Conservation (phyloP, 2,888 invertebrate species). For the Euplexia lucipara region DNA sequence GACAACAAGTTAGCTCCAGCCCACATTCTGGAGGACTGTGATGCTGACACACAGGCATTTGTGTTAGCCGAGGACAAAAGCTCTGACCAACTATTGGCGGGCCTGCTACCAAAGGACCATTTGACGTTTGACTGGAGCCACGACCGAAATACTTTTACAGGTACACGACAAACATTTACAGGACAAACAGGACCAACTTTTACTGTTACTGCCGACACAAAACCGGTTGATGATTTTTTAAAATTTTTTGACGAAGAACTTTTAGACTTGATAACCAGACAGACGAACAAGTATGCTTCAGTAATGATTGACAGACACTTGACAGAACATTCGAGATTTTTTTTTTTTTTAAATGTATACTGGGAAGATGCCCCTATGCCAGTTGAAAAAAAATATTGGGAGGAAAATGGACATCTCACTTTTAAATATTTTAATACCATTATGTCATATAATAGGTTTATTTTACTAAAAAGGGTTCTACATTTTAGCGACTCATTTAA, state of each 20-base stretch:
- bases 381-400: not conserved
- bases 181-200: conserved; percentile 32
- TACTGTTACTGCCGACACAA: conserved; percentile 8
- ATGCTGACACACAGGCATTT: conserved; percentile 20
- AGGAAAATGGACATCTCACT: not conserved
- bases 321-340: not conserved
- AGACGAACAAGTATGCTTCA: not conserved
- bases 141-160: conserved; percentile 16
- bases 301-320: not conserved
- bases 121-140: conserved; percentile 33
- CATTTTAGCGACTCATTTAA: not conserved
- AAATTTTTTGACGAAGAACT: not conserved
- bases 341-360: not conserved
- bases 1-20: conserved; percentile 7
- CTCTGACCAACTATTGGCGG: conserved; percentile 17
- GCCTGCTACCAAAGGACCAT: conserved; percentile 30
- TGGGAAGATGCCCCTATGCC: not conserved
- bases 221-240: no score
- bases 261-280: not conserved
- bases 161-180: conserved; percentile 21
- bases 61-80: conserved; percentile 35
- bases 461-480: not conserved
- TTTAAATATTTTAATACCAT: not conserved
- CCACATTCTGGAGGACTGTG: conserved; percentile 11
- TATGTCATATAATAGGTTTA: not conserved